Conservation (phyloP, 1,140 invertebrate genomes). For the Lordiphosa stackelbergi region DNA sequence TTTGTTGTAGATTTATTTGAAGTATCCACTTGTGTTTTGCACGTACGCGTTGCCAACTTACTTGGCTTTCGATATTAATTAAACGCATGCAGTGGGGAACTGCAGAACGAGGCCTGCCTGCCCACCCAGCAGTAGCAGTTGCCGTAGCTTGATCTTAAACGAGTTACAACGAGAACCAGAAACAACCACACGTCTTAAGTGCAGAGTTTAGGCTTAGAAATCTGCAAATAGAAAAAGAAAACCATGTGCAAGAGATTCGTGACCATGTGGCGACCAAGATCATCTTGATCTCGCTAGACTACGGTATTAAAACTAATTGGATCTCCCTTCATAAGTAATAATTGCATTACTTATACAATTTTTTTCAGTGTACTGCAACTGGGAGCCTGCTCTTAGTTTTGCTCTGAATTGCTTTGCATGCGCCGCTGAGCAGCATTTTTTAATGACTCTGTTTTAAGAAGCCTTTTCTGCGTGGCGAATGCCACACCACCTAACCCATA, state of each 20-base stretch:
- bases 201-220: constrained; percentile 30
- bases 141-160: constrained; percentile 32
- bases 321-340: no score
- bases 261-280: constrained; percentile 8
- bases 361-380: constrained; percentile 1
- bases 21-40: constrained; percentile 24
- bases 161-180: constrained; percentile 42
- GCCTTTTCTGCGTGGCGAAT: constrained; percentile 22
- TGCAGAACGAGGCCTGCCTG: constrained; percentile 36
- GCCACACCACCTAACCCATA: constrained; percentile 5
- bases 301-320: no score
- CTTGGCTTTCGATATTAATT: constrained; percentile 61
- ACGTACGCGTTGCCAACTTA: constrained; percentile 49
- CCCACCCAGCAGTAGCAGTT: constrained; percentile 56
- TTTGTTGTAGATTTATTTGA: constrained; percentile 20
- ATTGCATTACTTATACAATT: neutral
- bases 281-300: no score
- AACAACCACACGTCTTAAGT: constrained; percentile 14
- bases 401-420: constrained; percentile 42
- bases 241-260: constrained; percentile 6
- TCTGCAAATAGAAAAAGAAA: constrained; percentile 11
- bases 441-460: constrained; percentile 39
- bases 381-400: constrained; percentile 1
- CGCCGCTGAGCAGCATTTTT: constrained; percentile 26
- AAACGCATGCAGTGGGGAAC: constrained; percentile 56